Conservation (phyloP, 2,888 invertebrate genomes). For the Oscheius onirici region DNA sequence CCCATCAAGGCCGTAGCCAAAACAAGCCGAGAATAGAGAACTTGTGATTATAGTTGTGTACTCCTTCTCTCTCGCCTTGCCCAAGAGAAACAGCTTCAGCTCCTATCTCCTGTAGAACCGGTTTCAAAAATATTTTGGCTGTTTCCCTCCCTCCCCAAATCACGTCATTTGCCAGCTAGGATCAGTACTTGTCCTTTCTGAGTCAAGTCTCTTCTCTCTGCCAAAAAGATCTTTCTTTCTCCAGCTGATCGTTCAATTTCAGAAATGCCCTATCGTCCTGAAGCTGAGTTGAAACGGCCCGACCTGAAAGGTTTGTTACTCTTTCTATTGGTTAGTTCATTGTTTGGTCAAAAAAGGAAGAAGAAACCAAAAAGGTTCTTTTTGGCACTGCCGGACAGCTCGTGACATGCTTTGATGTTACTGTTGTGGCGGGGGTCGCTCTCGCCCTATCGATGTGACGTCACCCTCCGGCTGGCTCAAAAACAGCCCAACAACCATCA, state of each 20-base stretch:
- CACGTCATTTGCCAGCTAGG: too few relatives aligned
- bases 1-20: background rate
- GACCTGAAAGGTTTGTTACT: conserved; percentile 50
- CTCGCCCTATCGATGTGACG: conserved; percentile 24
- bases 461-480: conserved; percentile 22
- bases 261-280: conserved; percentile 59
- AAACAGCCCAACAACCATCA: conserved; percentile 6
- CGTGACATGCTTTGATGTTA: conserved; percentile 32
- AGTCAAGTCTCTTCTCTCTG: conserved; percentile 3
- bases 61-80: background rate
- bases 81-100: too few relatives aligned
- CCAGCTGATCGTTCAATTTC: background rate
- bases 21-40: too few relatives aligned
- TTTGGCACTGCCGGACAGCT: background rate
- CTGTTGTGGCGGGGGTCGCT: conserved; percentile 28
- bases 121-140: too few relatives aligned
- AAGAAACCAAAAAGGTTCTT: background rate
- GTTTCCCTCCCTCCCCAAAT: too few relatives aligned
- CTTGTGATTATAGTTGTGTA: background rate
- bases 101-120: too few relatives aligned
- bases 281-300: conserved; percentile 57
- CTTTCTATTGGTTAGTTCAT: background rate
- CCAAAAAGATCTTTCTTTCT: background rate
- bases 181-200: too few relatives aligned
- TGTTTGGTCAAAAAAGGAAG: background rate